Conservation (phyloP, 2,797 vertebrate genomes). For the Kryptopterus vitreolus region DNA sequence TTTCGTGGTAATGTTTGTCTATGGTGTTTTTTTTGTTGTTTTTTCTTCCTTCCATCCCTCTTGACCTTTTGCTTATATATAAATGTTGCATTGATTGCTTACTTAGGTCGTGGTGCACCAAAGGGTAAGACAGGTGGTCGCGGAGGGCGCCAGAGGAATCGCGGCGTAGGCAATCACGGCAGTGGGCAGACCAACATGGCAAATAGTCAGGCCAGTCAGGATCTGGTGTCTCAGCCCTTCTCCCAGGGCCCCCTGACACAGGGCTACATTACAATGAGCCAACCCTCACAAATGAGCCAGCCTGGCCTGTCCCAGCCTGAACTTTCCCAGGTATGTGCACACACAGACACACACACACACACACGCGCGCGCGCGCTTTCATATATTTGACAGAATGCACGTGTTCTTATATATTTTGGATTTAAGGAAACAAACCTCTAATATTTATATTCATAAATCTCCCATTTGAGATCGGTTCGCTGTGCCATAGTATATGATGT, state of each 20-base stretch:
- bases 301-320: slow-evolving; percentile 97
- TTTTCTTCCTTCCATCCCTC: no score
- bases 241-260: slow-evolving; percentile 98
- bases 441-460: no score
- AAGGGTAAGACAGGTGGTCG: slow-evolving; percentile 90
- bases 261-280: slow-evolving; percentile 98
- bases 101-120: slow-evolving; percentile 85
- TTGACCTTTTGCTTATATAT: no score
- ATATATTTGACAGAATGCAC: neutral
- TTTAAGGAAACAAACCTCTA: neutral
- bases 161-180: slow-evolving; percentile 84
- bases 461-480: neutral
- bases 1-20: no score
- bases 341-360: neutral
- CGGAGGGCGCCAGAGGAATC: slow-evolving; percentile 89
- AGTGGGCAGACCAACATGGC: slow-evolving; percentile 83
- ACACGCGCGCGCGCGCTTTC: neutral
- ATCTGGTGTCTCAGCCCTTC: slow-evolving; percentile 94
- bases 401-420: neutral
- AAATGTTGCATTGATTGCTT: neutral
- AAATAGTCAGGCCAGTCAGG: slow-evolving; percentile 92
- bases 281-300: slow-evolving; percentile 99
- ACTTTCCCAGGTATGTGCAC: slow-evolving; percentile 87
- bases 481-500: neutral
- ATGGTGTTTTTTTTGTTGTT: neutral